These are phyloP conservation scores for Cromileptes altivelis DNA, from an alignment of 2,113 vertebrate species.

Conservation along the genomic window DNA sequence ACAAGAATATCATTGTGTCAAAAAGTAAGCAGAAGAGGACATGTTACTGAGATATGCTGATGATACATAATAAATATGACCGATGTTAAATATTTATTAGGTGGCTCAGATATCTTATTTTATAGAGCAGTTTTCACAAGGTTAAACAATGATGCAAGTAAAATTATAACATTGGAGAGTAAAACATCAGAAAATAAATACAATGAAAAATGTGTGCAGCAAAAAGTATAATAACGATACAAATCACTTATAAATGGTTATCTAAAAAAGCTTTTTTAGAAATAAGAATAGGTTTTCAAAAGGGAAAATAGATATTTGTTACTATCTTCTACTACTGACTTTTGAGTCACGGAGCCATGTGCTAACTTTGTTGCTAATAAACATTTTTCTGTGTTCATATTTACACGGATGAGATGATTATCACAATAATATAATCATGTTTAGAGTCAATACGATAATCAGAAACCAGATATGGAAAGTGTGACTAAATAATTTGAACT, in stretches of 20 bases:
- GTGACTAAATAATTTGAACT: background rate
- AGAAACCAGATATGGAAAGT: background rate
- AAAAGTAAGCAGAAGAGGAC: background rate
- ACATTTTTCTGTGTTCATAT: no score
- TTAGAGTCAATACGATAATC: background rate
- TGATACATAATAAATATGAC: background rate
- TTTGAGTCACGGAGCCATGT: no score
- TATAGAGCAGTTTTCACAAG: background rate
- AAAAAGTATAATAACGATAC: background rate
- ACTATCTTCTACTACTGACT: no score
- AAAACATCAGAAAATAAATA: background rate
- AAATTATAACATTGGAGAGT: background rate
- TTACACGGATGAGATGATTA: background rate
- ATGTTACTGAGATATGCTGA: no score
- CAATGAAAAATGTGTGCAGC: background rate
- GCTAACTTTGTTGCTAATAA: no score
- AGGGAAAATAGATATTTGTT: no score
- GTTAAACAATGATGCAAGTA: background rate
- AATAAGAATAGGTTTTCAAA: no score
- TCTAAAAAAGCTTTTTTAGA: no score
- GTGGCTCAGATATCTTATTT: background rate
- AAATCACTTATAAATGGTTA: no score
- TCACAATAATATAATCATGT: background rate
- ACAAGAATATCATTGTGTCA: background rate
- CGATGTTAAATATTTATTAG: background rate